Evolutionary conservation across 2,113 vertebrate genomes (phyloP), one percentile per base, ranked within the genome.

Genomic region (Chaenocephalus aceratus): DNA sequence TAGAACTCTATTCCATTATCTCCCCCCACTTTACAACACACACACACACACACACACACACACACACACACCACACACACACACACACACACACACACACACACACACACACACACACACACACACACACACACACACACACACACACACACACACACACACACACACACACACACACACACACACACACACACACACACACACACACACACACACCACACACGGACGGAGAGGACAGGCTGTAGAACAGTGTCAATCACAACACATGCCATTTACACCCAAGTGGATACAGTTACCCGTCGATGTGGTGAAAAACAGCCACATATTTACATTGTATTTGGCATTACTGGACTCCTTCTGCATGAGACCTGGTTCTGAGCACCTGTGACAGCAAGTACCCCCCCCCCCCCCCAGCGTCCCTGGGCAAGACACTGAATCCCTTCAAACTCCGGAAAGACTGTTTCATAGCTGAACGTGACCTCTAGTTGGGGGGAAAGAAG

Each of bases 1-100:
- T 95, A 95, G 93, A 94, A 91, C 88, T 94, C 92, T 94, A 95
- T 94, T 94, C 94, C 93, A 95, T 95, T 95, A 95, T 95, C 92
- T 95, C 89, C 78, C 79, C 88, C 92, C 91, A 92, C 90, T 92
- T 90, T 86, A 83, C 78, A 70, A 57, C 46, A 1, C 15, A 6
- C 76, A 44, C 74, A 18, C 63, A 34, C 53, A 21, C 21, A 21
- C 21, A 21, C 21, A n/a, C n/a, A n/a, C n/a, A n/a, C n/a, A n/a
- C 21, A 21, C 21, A 21, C 21, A 21, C 21, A 21, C 21, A 21
- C 21, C 75, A 80, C 75, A 75, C 67, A 21, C 21, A 21, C 21
- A 21, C 75, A 80, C 75, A 75, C 67, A 21, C 21, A 21, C 21
- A 21, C 21, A 21, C 21, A 21, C 21, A 21, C n/a, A 21, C 21